Base-by-base conservation (phyloP, 1,140 invertebrate species). In the Meteorus sp. region DNA sequence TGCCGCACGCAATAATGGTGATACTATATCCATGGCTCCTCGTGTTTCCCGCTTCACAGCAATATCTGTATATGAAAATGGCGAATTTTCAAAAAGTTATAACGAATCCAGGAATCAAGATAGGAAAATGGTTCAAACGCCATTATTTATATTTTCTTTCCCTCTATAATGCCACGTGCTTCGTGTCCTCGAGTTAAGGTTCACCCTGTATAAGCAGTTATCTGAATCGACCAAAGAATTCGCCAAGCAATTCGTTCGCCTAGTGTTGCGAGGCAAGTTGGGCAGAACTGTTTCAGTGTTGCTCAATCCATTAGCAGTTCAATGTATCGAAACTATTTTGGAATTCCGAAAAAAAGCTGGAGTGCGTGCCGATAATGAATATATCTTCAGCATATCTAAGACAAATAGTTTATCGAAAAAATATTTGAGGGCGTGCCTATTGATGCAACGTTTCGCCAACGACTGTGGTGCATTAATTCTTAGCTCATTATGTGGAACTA, bases 261-360 rank as follows among this genome's bases (percentile, higher is more conserved):
- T 52, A 11, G 35, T 31, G 20, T 22, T 52, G n/a, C 31, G 50
- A 5, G 50, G 50, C 5, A 52, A 52, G n/a, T 4, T 52, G 29
- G 11, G 13, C 4, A 17, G 50, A 37, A 52, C 29, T 11, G 50
- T 52, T 33, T 52, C 50, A n/a, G 27, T 52, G 3, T 17, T 52
- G 2, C 25, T 52, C 4, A 52, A 5, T 19, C 50, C 31, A 8
- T 35, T 52, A 2, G 20, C 35, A 0, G 25, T 35, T 9, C 1
- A 5, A 8, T 52, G 19, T 22, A 22, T 52, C 11, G 50, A 52
- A n/a, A 33, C 3, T 6, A 19, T 52, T 15, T 17, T 52, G 7
- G 1, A 33, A 3, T 52, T 35, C 35, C 50, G 45, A 6, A 11
- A 48, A 48, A 19, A 20, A 25, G 45, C 45, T 2, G 23, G 9